These are phyloP conservation scores for Oncorhynchus nerka DNA, from an alignment of 2,113 vertebrate genomes.

Conservation along the genomic window DNA sequence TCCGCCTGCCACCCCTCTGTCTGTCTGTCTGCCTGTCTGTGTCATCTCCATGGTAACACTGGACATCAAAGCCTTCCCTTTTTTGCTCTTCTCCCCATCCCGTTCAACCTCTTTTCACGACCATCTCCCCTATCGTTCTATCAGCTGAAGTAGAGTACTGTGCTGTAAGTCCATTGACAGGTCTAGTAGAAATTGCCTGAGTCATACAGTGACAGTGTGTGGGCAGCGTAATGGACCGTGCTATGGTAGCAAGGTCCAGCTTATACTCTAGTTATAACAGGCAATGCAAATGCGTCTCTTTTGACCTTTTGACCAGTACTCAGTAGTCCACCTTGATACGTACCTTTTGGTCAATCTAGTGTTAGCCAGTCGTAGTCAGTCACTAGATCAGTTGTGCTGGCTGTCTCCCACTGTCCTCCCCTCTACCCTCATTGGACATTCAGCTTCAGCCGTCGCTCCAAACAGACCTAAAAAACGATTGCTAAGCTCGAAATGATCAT, in stretches of 20 bases:
- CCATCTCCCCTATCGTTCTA: no score
- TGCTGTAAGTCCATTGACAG: no score
- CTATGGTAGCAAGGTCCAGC: no score
- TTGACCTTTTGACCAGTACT: neutral
- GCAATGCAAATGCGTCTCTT: neutral
- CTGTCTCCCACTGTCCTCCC: neutral
- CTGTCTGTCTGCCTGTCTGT: neutral
- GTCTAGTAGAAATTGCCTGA: no score
- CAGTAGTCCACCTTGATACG: no score
- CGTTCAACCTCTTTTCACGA: no score
- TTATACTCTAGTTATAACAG: no score
- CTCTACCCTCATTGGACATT: constrained; percentile 50
- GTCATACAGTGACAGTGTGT: no score
- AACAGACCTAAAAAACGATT: constrained; percentile 19
- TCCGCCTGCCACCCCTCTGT: no score
- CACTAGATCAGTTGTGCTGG: neutral
- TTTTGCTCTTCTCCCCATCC: neutral
- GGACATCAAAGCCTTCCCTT: neutral
- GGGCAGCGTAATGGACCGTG: no score
- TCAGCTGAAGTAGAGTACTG: no score
- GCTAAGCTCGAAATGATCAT: constrained; percentile 49
- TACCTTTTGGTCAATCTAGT: no score
- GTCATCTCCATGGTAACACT: neutral
- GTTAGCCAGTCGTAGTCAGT: neutral
- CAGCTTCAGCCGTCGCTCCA: constrained; percentile 9